Evolutionary conservation across 2,797 vertebrate genomes (phyloP), one percentile per base, ranked within the genome.

Genomic region (Melanotaenia boesemani): DNA sequence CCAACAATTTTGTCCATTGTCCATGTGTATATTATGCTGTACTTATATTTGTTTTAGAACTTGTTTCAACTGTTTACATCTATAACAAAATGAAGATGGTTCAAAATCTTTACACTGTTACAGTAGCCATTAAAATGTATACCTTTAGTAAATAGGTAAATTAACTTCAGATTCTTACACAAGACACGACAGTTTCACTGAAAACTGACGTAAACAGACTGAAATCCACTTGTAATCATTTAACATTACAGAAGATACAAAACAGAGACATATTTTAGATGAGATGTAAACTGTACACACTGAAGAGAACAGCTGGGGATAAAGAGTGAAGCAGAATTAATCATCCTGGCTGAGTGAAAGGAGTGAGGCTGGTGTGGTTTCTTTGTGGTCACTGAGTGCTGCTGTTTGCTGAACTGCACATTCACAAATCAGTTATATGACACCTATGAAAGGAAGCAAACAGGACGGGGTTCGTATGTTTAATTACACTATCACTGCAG

Each of bases 401-500:
- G 64, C 64, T 36, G 56, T 54, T 61, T 67, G 76, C 80, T 83
- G 82, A 85, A 83, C 70, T 71, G 76, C 79, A 82, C 81, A 82
- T 88, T 86, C 70, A 73, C 52, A 76, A 67, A 81, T 65, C 58
- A 72, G 70, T 72, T 66, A 85, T 72, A 32, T 57, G 80, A 82
- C 70, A 62, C 76, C 57, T 61, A 39, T 69, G 61, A 74, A 66
- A 36, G 67, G 59, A 73, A 54, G 67, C 20, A 72, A 67, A 77
- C 67, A 65, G 59, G 37, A 63, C 0, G 10, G 12, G 22, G 10
- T 55, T 54, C 22, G 11, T 13, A 54, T 54, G 10, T 41, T 15
- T 41, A 41, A 41, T 41, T 41, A 41, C 39, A 41, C 4, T 15
- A 16, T 41, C 39, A 15, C 39, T 39, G 37, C 37, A 11, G 10